Percentiles rank a stretch among this genome's conserved stretches.
Conservation (phyloP, 2,113 vertebrate species). For the Labrus mixtus region DNA sequence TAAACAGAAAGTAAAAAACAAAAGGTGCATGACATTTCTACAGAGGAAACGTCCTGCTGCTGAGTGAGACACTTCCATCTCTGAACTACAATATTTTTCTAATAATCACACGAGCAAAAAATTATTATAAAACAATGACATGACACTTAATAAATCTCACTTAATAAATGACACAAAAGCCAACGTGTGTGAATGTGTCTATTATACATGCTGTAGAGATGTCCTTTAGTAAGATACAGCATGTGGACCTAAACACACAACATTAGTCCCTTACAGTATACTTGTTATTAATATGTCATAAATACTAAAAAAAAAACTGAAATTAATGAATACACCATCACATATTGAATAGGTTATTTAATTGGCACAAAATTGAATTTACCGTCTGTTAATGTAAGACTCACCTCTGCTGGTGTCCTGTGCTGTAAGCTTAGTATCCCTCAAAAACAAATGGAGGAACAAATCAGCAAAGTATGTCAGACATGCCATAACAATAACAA, state of each 20-base stretch:
- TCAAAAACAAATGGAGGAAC: not conserved
- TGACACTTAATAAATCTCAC: not conserved
- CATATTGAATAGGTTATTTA: not conserved
- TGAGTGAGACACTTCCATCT: too few species aligned
- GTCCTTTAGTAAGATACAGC: not conserved
- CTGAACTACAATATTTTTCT: too few species aligned
- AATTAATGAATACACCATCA: not conserved
- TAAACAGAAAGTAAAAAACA: too few species aligned
- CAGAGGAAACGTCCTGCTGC: too few species aligned
- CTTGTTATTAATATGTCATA: not conserved
- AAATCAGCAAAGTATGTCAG: not conserved
- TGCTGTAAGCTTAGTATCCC: not conserved
- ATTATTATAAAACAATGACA: too few species aligned
- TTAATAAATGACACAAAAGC: not conserved
- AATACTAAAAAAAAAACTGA: not conserved
- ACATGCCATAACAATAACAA: not conserved
- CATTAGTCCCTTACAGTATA: not conserved
- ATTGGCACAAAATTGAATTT: not conserved
- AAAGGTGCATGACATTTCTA: too few species aligned
- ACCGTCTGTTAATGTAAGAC: constrained; percentile 1
- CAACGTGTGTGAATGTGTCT: not conserved
- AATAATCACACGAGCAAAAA: too few species aligned
- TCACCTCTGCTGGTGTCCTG: constrained; percentile 18
- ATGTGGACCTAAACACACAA: not conserved
- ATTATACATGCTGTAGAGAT: constrained; percentile 2